These are phyloP conservation scores for Liodrosophila aerea DNA, from an alignment of 2,888 invertebrate species.

Conservation along the genomic window DNA sequence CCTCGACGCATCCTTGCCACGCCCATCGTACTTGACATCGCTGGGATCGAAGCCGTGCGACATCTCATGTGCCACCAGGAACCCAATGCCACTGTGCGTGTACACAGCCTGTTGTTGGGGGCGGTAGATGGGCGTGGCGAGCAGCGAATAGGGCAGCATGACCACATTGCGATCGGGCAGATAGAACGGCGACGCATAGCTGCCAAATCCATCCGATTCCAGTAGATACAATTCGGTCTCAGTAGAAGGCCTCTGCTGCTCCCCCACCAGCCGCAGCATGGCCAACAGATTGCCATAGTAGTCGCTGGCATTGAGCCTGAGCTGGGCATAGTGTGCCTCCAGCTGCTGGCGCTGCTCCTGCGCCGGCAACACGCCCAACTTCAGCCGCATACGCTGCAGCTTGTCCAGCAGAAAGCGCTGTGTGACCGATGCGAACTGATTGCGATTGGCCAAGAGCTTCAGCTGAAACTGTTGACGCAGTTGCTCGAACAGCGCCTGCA, in stretches of 20 bases:
- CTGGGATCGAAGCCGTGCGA: constrained; percentile 48
- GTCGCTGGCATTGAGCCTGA: constrained; percentile 35
- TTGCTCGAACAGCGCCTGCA: constrained; percentile 43
- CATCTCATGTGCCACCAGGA: constrained; percentile 53
- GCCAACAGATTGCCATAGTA: constrained; percentile 48
- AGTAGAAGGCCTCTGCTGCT: background rate
- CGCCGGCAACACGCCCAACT: constrained; percentile 45
- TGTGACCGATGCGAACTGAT: constrained; percentile 16
- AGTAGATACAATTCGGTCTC: constrained; percentile 1
- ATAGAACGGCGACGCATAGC: constrained; percentile 54
- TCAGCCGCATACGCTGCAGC: constrained; percentile 41
- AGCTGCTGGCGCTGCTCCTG: constrained; percentile 8
- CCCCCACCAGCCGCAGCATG: background rate
- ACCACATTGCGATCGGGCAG: constrained; percentile 28
- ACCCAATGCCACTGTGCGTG: constrained; percentile 47
- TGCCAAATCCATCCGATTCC: constrained; percentile 37
- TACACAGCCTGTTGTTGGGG: constrained; percentile 18
- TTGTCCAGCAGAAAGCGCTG: constrained; percentile 36
- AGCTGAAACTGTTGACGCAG: constrained; percentile 40
- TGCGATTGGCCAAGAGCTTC: constrained; percentile 42
- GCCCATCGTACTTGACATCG: constrained; percentile 11
- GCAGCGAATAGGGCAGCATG: constrained; percentile 45
- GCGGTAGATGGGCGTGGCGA: constrained; percentile 32
- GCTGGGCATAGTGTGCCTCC: constrained; percentile 23
- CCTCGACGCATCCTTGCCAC: constrained; percentile 1